Evolutionary conservation across 2,888 invertebrate species (phyloP), one percentile per base, ranked within the genome.

Genomic region (Heteromurus nitidus): DNA sequence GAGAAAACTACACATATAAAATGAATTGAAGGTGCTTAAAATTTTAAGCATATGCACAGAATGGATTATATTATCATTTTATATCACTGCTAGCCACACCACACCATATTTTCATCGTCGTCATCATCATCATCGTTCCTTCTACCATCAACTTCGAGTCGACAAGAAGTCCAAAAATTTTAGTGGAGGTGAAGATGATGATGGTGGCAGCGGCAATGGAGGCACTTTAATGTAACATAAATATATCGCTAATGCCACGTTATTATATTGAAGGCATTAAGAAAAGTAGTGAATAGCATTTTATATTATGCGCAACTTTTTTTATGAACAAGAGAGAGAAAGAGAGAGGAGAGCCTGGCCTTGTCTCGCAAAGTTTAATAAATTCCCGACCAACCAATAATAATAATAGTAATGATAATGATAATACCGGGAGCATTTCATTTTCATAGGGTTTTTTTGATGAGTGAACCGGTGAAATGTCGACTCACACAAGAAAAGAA

Each of bases 41-140:
- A 69, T 62, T 69, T 77, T 77, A 77, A 77, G 69, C 62, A 77
- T 77, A 69, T 77, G 77, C 77, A 77, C 26, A 31, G 77, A 77
- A 69, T 67, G 77, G 68, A 77, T 77, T n/a, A n/a, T n/a, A n/a
- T n/a, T 77, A 77, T 77, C 69, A 77, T 77, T 77, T 77, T 62
- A 69, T 69, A 77, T 53, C 53, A 55, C 55, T 67, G 28, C 58
- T 36, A 74, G 50, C 47, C 47, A 47, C 47, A 47, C 47, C 47
- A 47, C 47, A 68, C 30, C 58, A 47, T 65, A 22, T n/a, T 47
- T 47, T 47, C 47, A 47, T 47, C 47, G n/a, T 16, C 7, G 47
- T 47, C n/a, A n/a, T n/a, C n/a, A n/a, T n/a, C n/a, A n/a, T n/a
- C n/a, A n/a, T n/a, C n/a, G n/a, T n/a, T n/a, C n/a, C n/a, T n/a